phyloP scores from a whole-genome alignment of 2,888 invertebrate genomes.

The Rhimphoctona megacephalus region DNA sequence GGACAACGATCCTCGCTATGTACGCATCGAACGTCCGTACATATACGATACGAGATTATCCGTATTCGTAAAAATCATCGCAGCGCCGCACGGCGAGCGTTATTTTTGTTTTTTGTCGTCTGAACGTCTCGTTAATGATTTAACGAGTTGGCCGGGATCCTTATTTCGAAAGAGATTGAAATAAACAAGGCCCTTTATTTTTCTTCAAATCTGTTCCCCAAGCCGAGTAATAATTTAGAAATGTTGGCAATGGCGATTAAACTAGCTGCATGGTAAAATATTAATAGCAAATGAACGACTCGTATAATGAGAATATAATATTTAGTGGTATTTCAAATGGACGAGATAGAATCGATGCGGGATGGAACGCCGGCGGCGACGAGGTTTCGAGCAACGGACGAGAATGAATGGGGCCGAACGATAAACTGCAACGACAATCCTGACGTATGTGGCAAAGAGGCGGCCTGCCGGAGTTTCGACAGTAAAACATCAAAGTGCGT shows the following conservation, averaged over 20 bases:
- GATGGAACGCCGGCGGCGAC: neutral
- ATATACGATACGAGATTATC: conserved; percentile 19
- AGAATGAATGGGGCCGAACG: conserved; percentile 60
- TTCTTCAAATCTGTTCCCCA: neutral
- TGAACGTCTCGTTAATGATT: conserved; percentile 16
- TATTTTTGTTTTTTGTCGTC: conserved; percentile 7
- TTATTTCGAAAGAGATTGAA: neutral
- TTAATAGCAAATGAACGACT: neutral
- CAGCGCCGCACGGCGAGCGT: conserved; percentile 5
- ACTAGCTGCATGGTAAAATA: neutral
- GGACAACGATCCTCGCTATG: conserved; percentile 81
- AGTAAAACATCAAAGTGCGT: conserved; percentile 87
- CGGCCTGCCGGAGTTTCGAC: conserved; percentile 87
- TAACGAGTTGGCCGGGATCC: neutral
- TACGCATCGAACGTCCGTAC: conserved; percentile 61
- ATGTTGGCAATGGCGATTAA: neutral
- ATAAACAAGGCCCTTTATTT: neutral
- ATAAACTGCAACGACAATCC: conserved; percentile 80
- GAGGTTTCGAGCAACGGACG: neutral
- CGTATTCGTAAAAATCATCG: neutral
- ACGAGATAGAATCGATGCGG: conserved; percentile 3
- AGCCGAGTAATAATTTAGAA: neutral
- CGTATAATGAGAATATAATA: neutral
- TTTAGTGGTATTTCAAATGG: neutral
- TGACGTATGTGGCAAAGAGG: conserved; percentile 88